Evolutionary conservation across 2,888 invertebrate species (phyloP), one percentile per base, ranked within the genome.

Genomic region (Drosophila helvetica): DNA sequence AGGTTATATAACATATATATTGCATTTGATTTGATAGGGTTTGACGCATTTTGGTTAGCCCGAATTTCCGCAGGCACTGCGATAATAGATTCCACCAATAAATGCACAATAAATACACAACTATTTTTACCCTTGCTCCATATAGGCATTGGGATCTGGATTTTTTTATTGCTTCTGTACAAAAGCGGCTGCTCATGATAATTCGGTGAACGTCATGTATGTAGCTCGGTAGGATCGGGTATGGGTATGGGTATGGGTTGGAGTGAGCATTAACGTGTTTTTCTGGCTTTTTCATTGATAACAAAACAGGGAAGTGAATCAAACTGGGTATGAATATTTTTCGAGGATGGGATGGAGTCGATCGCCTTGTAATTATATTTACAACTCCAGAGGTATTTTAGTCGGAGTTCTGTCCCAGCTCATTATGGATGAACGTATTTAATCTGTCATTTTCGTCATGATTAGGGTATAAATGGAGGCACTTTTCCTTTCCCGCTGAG

Each of bases 241-340:
- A 22, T 22, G 22, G 22, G 30, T 17, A 10, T 51, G 51, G 47
- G 7, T 22, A 47, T 47, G 30, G n/a, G 15, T 47, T 38, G 1
- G 25, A 22, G 10, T 19, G 18, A 54, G 46, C 69, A 59, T 78
- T 67, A 84, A 85, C 81, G 75, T 72, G 86, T 87, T 82, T 69
- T 85, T 79, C 82, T 53, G 70, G 88, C 82, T 87, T 63, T 51
- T 71, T 81, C 75, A 72, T 77, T 77, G 74, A 68, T 72, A 73
- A 67, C 75, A 65, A 70, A 75, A 73, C 42, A 72, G 76, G 80
- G 75, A 82, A 82, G 80, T 80, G 74, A 55, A 53, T 57, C 59
- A 66, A 33, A 56, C 42, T 15, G 15, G 12, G 8, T 47, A 50
- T 46, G 17, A n/a, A 19, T 50, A 52, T 33, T 45, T 52, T 27